Evolutionary conservation across 2,797 vertebrate species (phyloP), one percentile per base, ranked within the genome.

Genomic region (Coregonus ussuriensis): DNA sequence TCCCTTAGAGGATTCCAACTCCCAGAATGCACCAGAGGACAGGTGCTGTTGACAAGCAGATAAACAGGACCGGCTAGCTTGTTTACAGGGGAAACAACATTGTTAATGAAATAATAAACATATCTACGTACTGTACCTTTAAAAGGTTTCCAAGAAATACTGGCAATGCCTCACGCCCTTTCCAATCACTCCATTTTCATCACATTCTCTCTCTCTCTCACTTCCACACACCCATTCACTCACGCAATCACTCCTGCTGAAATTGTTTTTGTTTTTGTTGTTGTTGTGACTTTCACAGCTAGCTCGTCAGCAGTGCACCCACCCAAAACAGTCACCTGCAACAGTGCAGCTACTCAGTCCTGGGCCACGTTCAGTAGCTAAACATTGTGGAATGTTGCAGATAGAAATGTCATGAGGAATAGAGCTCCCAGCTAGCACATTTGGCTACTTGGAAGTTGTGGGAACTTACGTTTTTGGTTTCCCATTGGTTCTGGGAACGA

Each of bases 291-390:
- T 59, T 72, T 66, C 25, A 6, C 68, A 21, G 9, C 37, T 37
- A 70, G 67, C 66, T 82, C 62, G 70, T 70, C 63, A 73, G 73
- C 73, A 72, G 79, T 68, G 13, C 78, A 81, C 79, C 73, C 33
- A 74, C 65, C 69, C 73, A 71, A 54, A 76, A 63, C 59, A 47
- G 41, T 47, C 9, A 74, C 71, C 79, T 76, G 53, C 70, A 69
- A 6, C 29, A 21, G 72, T 1, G 1, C 35, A 14, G 13, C 56
- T 25, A 18, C 77, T 66, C 75, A 73, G 59, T 62, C 66, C 73
- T 33, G 62, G 54, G 66, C 31, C 66, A 9, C 11, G 59, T 63
- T 63, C 25, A 25, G 21, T 63, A 63, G n/a, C 15, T 5, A 67
- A 67, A 67, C 65, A 31, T 67, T 35, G 65, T 11, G 18, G 69